phyloP scores from a whole-genome alignment of 2,113 vertebrate genomes.

The Burhinus bistriatus region DNA sequence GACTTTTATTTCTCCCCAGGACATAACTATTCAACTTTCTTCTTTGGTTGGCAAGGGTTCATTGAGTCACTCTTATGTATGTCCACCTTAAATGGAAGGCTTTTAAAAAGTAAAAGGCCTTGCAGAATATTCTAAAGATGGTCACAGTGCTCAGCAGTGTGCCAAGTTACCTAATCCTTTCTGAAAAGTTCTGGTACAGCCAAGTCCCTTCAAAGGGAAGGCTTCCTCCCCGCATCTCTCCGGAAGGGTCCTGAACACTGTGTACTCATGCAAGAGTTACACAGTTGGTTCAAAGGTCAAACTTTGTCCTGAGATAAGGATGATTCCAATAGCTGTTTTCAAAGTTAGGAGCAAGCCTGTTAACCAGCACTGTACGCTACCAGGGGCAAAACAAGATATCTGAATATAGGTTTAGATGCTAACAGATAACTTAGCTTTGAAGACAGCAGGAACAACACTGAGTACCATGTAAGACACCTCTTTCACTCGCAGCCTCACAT shows the following conservation, averaged over 20 bases:
- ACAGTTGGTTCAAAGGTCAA: not conserved
- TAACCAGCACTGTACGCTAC: rapidly evolving
- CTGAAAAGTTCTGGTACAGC: not conserved
- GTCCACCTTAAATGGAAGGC: not conserved
- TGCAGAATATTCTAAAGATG: not conserved
- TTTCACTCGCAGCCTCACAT: not conserved
- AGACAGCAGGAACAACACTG: not conserved
- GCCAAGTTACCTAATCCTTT: not conserved
- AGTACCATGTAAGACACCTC: not conserved
- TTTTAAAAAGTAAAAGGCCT: not conserved
- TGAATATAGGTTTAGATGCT: rapidly evolving
- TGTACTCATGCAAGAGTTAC: not conserved
- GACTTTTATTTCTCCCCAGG: not conserved
- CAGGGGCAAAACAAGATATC: not conserved
- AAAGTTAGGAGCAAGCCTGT: not conserved
- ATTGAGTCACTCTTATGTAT: not conserved
- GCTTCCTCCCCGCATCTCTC: not conserved
- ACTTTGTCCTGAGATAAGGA: not conserved
- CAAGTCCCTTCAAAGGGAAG: not conserved
- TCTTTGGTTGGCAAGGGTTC: not conserved
- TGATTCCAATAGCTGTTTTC: not conserved
- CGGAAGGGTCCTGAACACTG: not conserved
- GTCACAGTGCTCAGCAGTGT: not conserved
- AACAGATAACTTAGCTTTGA: not conserved
- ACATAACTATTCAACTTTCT: not conserved